Evolutionary conservation across 2,797 vertebrate genomes (phyloP).

Genomic region (Hephaestus fuliginosus): DNA sequence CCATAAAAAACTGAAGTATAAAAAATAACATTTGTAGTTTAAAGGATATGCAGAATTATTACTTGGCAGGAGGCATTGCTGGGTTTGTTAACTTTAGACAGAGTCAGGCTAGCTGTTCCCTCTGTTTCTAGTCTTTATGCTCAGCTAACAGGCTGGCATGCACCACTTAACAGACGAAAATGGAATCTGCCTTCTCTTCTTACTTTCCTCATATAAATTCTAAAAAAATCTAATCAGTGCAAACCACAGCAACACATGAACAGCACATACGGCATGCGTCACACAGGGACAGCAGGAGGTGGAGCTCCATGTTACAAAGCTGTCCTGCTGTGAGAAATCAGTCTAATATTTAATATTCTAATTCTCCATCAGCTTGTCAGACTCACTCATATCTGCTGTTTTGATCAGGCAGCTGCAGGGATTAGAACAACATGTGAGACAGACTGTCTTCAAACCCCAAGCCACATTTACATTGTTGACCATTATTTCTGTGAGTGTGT

Average conservation of each 20-base stretch:
- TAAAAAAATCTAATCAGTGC: neutral
- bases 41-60: neutral
- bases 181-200: neutral
- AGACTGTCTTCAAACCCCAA: conserved; percentile 29
- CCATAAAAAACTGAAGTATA: neutral
- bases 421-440: conserved; percentile 45
- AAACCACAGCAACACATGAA: neutral
- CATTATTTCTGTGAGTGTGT: neutral
- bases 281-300: conserved; percentile 44
- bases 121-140: neutral
- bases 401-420: conserved; percentile 35
- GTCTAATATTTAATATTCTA: conserved; percentile 54
- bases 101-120: neutral
- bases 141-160: neutral
- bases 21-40: neutral
- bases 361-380: conserved; percentile 32
- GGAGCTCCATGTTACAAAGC: conserved; percentile 65
- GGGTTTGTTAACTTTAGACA: neutral
- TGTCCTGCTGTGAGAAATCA: conserved; percentile 53
- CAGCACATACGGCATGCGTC: neutral
- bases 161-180: neutral
- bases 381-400: conserved; percentile 34
- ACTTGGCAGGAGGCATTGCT: neutral
- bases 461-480: conserved; percentile 24
- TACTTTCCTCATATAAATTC: too few species aligned